Base-by-base conservation (phyloP, 2,797 vertebrate genomes). In the Etheostoma nigrum region DNA sequence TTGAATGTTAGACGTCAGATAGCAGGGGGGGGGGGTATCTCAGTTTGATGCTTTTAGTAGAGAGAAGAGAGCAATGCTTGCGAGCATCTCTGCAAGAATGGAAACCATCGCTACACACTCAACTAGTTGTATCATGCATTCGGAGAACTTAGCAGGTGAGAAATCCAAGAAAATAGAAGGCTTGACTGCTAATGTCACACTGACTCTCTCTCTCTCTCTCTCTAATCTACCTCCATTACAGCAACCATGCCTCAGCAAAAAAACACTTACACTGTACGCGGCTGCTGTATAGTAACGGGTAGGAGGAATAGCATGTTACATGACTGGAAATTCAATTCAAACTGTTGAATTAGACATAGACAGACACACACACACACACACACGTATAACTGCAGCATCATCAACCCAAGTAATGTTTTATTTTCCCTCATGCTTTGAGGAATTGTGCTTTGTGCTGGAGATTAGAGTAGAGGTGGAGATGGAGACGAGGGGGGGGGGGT, bases 311-410 rank as follows among this genome's bases (percentile, higher is more conserved):
- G 53, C 52, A 79, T 59, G 73, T 81, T 36, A 48, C 58, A 72
- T 48, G 78, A 81, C 70, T 66, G 77, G 76, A 85, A 81, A 88
- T 83, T 74, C 30, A 82, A 85, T 79, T 61, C 79, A 86, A 91
- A 92, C 82, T 87, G 79, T 83, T 87, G 89, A 89, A 90, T 85
- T 82, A 71, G 25, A 53, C 47, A 6, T 59, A n/a, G n/a, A n/a
- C n/a, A n/a, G n/a, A n/a, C n/a, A 64, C 73, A 67, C 69, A 45
- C 42, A 16, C 27, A 40, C 63, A 65, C 47, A 61, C 67, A 65
- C 66, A 72, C 12, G 40, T 42, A 11, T 53, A 79, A 74, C 18
- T 69, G 72, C 70, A 75, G 61, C 82, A 84, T 75, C 78, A 84
- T 73, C 70, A 54, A 2, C 49, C 42, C 19, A 1, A 74, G 59